phyloP scores from a whole-genome alignment of 2,797 vertebrate genomes.

The Pogoniulus pusillus region DNA sequence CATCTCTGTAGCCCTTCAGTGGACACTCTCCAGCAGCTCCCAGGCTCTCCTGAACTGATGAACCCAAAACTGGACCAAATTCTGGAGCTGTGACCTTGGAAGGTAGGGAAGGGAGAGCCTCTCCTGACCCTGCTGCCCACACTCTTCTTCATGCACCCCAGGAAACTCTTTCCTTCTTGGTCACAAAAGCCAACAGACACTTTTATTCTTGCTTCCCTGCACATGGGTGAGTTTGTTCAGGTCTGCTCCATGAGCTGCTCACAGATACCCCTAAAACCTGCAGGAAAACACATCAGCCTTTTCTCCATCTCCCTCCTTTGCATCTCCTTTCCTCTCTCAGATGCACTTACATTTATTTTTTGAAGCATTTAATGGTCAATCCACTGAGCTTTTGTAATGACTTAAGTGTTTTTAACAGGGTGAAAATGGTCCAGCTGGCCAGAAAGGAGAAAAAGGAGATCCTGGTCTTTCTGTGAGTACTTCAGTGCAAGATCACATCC shows the following conservation, averaged over 20 bases:
- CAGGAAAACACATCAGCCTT: not conserved
- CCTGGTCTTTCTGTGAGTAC: slow-evolving; percentile 86
- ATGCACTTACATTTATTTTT: not conserved
- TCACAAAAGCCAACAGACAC: too few relatives aligned
- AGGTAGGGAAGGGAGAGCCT: too few relatives aligned
- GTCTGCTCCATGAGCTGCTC: not conserved
- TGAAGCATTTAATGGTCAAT: not conserved
- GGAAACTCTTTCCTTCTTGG: too few relatives aligned
- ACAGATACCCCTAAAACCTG: not conserved
- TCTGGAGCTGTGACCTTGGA: too few relatives aligned
- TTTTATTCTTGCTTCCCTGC: not conserved
- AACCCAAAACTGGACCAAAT: too few relatives aligned
- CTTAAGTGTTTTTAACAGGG: slow-evolving; percentile 75
- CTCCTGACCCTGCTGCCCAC: too few relatives aligned
- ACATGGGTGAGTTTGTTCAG: fast-evolving
- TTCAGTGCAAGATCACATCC: not conserved
- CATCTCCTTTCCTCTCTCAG: not conserved
- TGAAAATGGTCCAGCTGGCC: slow-evolving; percentile 74
- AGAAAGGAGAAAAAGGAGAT: slow-evolving; percentile 88
- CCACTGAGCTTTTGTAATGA: not conserved
- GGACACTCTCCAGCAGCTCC: too few relatives aligned
- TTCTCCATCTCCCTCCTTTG: not conserved
- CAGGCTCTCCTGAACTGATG: too few relatives aligned
- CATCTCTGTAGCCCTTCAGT: too few relatives aligned
- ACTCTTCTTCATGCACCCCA: too few relatives aligned